These are phyloP conservation scores for Cheilosia urbana DNA, from an alignment of 2,888 invertebrate genomes.

Conservation along the genomic window DNA sequence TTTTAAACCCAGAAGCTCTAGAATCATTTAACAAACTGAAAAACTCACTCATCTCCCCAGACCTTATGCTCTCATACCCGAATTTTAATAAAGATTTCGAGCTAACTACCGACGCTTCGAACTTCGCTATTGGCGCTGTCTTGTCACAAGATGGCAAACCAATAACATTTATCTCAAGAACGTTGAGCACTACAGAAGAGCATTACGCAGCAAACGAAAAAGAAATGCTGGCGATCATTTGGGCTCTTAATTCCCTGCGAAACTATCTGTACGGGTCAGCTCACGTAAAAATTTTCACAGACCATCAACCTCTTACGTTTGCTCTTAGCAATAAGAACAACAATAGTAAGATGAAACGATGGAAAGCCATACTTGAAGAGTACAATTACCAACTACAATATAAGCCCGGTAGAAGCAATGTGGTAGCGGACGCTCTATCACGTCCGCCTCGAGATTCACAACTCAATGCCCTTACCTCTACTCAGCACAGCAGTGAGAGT, in stretches of 20 bases:
- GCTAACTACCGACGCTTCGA: no score
- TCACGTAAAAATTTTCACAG: slow-evolving; percentile 28
- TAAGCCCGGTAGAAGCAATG: background rate
- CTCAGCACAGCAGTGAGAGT: no score
- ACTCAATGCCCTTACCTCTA: no score
- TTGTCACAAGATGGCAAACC: slow-evolving; percentile 14
- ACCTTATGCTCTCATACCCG: slow-evolving; percentile 15
- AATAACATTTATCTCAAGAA: slow-evolving; percentile 26
- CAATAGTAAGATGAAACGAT: slow-evolving; percentile 40
- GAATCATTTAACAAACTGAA: slow-evolving; percentile 15
- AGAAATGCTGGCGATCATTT: background rate
- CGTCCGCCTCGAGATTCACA: slow-evolving; percentile 17
- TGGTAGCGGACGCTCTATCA: slow-evolving; percentile 27
- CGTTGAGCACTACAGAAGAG: slow-evolving; percentile 16
- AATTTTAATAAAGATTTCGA: background rate
- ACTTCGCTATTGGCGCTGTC: no score
- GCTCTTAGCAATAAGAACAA: slow-evolving; percentile 48
- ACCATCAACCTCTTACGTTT: slow-evolving; percentile 25
- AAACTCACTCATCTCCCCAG: no score
- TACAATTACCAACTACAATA: slow-evolving; percentile 2
- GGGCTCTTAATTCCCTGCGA: background rate
- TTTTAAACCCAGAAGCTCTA: background rate
- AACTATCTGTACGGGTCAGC: slow-evolving; percentile 42
- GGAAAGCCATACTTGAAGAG: slow-evolving; percentile 39
- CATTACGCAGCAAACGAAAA: slow-evolving; percentile 31